Evolutionary conservation across 1,140 invertebrate genomes (phyloP).

Genomic region (Saccostrea cuccullata): DNA sequence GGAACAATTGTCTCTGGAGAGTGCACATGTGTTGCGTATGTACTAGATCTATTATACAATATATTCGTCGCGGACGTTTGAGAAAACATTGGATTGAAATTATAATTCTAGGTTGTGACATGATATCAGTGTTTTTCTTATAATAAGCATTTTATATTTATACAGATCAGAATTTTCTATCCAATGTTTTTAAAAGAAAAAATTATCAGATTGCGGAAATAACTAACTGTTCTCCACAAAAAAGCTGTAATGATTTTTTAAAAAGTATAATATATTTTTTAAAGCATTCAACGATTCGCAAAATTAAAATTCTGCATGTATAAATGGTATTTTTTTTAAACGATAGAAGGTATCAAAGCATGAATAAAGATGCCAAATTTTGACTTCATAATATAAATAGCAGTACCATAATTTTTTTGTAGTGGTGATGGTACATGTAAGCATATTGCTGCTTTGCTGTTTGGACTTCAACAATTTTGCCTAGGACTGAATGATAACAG

Average conservation of each 20-base stretch:
- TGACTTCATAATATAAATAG: background rate
- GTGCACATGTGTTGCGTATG: constrained; percentile 46
- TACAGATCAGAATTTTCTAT: too few relatives aligned
- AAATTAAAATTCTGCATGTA: background rate
- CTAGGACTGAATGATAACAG: background rate
- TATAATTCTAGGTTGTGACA: too few relatives aligned
- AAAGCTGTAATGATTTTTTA: too few relatives aligned
- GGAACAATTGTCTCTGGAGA: constrained; percentile 20
- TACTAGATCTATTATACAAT: too few relatives aligned
- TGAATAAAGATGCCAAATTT: background rate
- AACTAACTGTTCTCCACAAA: too few relatives aligned
- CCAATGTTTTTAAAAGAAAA: too few relatives aligned
- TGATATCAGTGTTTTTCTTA: too few relatives aligned
- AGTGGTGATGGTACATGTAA: background rate
- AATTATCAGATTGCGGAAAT: too few relatives aligned
- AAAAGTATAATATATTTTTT: too few relatives aligned
- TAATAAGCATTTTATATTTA: too few relatives aligned
- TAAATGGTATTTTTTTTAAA: background rate
- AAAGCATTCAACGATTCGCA: background rate
- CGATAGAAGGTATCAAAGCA: background rate
- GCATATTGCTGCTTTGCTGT: background rate
- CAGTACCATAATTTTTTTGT: background rate
- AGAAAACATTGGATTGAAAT: too few relatives aligned
- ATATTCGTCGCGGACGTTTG: too few relatives aligned
- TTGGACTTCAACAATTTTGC: background rate